A percentile compares a stretch with the other conserved stretches of the same genome.
phyloP scores from a whole-genome alignment of 2,113 vertebrate species.

The Sturnus vulgaris region DNA sequence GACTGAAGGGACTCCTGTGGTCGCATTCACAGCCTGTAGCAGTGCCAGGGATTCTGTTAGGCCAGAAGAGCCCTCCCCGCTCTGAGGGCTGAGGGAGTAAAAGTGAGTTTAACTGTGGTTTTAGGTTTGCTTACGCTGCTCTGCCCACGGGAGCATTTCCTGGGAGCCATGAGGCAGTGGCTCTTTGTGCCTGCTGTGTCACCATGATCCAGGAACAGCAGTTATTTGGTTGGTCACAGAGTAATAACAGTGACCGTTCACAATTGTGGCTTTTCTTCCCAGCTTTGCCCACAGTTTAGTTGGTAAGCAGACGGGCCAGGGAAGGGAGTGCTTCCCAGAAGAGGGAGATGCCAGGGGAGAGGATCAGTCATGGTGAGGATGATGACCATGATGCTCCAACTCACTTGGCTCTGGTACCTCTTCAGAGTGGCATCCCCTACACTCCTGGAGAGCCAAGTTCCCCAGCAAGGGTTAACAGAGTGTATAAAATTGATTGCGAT shows the following conservation, averaged over 20 bases:
- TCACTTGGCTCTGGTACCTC: not conserved
- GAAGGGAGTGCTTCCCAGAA: not conserved
- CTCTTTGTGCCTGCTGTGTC: not conserved
- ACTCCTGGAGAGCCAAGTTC: not conserved
- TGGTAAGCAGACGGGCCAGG: not conserved
- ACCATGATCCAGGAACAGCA: not conserved
- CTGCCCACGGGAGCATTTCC: not conserved
- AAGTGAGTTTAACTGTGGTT: not conserved
- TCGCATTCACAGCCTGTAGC: fast-evolving
- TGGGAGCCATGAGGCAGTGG: not conserved
- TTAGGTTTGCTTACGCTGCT: fast-evolving
- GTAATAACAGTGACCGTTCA: not conserved
- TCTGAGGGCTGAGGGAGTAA: not conserved
- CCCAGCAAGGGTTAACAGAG: conserved; percentile 80
- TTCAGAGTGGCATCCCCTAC: not conserved
- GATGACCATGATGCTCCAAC: not conserved
- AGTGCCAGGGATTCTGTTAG: fast-evolving
- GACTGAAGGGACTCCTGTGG: not conserved
- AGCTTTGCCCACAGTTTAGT: not conserved
- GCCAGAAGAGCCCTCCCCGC: not conserved
- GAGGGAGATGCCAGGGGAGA: not conserved
- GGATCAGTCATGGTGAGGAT: fast-evolving
- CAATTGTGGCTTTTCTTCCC: not conserved
- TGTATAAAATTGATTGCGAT: conserved; percentile 84
- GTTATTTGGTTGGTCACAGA: conserved; percentile 18